These are phyloP conservation scores for Austrolebias charrua DNA, from an alignment of 2,797 vertebrate species.

Conservation along the genomic window DNA sequence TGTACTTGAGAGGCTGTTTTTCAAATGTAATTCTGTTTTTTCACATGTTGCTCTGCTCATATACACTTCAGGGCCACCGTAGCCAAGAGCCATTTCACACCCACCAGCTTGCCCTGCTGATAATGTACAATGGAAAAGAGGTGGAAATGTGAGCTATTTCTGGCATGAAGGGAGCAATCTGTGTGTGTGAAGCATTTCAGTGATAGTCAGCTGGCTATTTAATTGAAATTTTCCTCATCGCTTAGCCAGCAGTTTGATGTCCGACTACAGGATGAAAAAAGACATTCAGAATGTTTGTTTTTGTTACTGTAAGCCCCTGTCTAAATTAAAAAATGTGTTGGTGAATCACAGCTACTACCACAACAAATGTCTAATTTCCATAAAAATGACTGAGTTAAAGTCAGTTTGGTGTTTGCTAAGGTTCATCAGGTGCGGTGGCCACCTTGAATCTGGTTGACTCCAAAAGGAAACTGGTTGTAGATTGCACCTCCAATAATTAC, in stretches of 20 bases:
- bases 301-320: neutral
- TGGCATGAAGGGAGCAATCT: conserved; percentile 25
- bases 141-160: conserved; percentile 9
- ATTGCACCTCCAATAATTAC: neutral
- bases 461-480: no score
- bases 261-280: conserved; percentile 28
- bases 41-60: no score
- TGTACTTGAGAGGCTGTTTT: no score
- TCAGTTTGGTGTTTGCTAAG: no score
- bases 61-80: no score
- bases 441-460: no score
- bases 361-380: no score
- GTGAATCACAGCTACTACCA: no score
- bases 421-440: no score
- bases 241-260: conserved; percentile 26
- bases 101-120: conserved; percentile 38
- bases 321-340: no score
- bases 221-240: conserved; percentile 52
- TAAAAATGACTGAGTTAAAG: no score
- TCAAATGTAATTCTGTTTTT: no score
- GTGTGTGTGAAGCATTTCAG: conserved; percentile 14
- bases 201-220: conserved; percentile 34
- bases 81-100: conserved; percentile 19
- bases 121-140: conserved; percentile 21
- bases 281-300: conserved; percentile 5